Evolutionary conservation across 2,113 vertebrate species (phyloP).

Genomic region (Malurus alboscapulatus): DNA sequence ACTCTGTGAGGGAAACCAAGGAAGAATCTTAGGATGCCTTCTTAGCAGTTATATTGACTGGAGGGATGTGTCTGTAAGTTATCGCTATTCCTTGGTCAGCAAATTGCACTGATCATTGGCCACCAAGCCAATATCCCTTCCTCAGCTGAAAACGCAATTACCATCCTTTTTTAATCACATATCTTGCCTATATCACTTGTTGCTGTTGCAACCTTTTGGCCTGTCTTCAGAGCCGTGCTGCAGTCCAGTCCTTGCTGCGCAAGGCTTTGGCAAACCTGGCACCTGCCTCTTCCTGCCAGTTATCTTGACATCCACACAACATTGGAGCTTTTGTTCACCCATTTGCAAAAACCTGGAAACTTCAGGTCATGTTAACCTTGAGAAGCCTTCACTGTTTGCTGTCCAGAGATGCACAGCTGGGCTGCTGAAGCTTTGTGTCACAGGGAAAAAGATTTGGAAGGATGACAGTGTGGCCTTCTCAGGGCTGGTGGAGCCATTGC

Average conservation of each 20-base stretch:
- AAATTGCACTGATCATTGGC: background rate
- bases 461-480: background rate
- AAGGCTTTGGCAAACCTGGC: background rate
- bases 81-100: accelerated
- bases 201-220: background rate
- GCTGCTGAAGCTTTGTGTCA: background rate
- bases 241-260: background rate
- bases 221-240: background rate
- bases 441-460: background rate
- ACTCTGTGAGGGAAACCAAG: background rate
- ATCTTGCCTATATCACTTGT: background rate
- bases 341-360: background rate
- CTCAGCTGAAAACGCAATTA: background rate
- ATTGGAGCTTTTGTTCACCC: background rate
- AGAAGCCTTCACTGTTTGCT: background rate
- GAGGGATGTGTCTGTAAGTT: background rate
- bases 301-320: background rate
- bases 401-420: background rate
- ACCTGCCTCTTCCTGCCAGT: accelerated
- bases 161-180: background rate
- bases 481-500: background rate
- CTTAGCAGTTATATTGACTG: background rate
- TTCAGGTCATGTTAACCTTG: background rate
- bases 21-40: background rate
- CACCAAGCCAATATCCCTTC: background rate